These are phyloP conservation scores for Trichonephila clavipes DNA, from an alignment of 1,140 invertebrate genomes.

Conservation along the genomic window DNA sequence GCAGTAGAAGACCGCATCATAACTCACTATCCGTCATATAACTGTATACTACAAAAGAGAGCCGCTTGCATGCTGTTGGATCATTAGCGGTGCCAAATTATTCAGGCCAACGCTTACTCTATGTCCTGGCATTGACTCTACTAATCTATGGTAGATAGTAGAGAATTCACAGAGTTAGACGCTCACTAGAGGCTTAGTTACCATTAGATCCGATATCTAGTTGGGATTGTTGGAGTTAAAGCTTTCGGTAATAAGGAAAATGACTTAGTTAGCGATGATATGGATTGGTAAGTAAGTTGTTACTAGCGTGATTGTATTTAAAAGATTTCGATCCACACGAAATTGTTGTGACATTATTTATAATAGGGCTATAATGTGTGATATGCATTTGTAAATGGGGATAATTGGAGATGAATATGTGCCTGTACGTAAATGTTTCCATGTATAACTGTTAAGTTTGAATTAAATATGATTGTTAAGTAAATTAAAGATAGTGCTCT, in stretches of 20 bases:
- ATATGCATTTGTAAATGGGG: too few species aligned
- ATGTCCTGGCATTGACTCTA: not conserved
- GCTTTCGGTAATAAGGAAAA: not conserved
- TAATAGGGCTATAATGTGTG: too few species aligned
- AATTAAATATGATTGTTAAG: too few species aligned
- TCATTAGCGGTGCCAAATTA: slow-evolving; percentile 61
- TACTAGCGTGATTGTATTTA: not conserved
- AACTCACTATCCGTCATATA: not conserved
- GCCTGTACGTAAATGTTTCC: too few species aligned
- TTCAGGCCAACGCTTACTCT: slow-evolving; percentile 51
- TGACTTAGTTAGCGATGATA: not conserved
- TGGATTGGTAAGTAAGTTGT: not conserved
- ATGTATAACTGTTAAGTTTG: too few species aligned
- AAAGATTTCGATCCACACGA: too few species aligned
- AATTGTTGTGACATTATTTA: too few species aligned
- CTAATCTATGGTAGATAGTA: slow-evolving; percentile 45
- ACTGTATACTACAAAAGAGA: not conserved
- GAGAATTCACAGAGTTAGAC: slow-evolving; percentile 36
- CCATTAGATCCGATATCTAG: not conserved
- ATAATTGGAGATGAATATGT: too few species aligned
- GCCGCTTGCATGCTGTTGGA: slow-evolving; percentile 5
- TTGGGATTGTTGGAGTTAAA: not conserved
- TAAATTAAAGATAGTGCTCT: too few species aligned
- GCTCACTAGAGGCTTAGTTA: slow-evolving; percentile 21
- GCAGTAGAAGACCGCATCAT: not conserved